Evolutionary conservation across 2,797 vertebrate species (phyloP).

Genomic region (Aldrovandia affinis): DNA sequence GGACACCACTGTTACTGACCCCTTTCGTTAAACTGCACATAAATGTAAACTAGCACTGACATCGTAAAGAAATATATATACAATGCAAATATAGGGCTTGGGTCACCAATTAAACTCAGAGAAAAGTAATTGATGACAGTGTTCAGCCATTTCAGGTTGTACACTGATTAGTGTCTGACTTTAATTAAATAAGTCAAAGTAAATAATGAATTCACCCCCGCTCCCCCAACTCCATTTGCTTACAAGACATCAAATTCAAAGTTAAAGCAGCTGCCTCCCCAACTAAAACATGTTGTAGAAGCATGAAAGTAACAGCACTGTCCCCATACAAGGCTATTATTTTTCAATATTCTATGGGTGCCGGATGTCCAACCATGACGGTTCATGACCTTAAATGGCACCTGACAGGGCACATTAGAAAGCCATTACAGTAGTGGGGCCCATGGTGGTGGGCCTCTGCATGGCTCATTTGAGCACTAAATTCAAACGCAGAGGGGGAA

Average conservation of each 20-base stretch:
- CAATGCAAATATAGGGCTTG: not conserved
- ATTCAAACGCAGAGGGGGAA: not conserved
- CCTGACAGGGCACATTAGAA: constrained; percentile 36
- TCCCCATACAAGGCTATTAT: not conserved
- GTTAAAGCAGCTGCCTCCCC: not conserved
- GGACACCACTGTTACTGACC: not conserved
- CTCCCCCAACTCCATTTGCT: not conserved
- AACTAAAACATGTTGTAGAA: constrained; percentile 17
- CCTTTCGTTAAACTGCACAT: not conserved
- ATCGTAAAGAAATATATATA: not conserved
- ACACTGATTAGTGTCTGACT: constrained; percentile 14
- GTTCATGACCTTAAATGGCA: not conserved
- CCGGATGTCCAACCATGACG: not conserved
- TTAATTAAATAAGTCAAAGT: constrained; percentile 13
- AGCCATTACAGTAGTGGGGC: constrained; percentile 17
- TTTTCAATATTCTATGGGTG: constrained; percentile 14
- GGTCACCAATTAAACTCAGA: not conserved
- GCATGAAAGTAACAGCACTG: not conserved
- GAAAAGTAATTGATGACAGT: not conserved
- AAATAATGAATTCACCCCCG: constrained; percentile 13
- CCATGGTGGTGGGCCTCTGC: not conserved
- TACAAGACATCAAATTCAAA: constrained; percentile 1
- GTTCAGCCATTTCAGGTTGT: constrained; percentile 19
- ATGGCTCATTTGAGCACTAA: constrained; percentile 34
- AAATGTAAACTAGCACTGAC: no score